Evolutionary conservation across 2,888 invertebrate species (phyloP), one percentile per base, ranked within the genome.

Genomic region (Metellina segmentata): DNA sequence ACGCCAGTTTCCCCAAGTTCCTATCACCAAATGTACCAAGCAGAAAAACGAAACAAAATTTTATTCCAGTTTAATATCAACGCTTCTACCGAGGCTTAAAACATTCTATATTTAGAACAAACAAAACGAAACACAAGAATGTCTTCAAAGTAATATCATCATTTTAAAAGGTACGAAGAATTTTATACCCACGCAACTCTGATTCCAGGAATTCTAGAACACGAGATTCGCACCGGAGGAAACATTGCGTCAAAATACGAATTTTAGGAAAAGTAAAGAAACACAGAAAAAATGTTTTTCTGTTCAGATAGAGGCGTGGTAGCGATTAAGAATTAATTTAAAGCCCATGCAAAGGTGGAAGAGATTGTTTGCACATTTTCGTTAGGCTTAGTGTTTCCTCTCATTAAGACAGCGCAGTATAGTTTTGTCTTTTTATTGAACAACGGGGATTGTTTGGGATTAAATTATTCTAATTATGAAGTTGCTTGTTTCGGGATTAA

Each of bases 321-420:
- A 74, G 16, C 53, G 74, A 72, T 83, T 83, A 83, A 83, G 53
- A 74, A 61, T 48, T 69, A 70, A 81, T 71, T 70, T 70, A 70
- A 48, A 19, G n/a, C 13, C n/a, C n/a, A 61, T 6, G 20, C 11
- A 79, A 20, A 34, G 9, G 5, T 4, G 34, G 13, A 79, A 79
- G 20, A 79, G 52, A 79, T 52, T 19, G 53, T 79, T 53, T 20
- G 34, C 52, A 79, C 53, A 53, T 53, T 79, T 79, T 79, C 53
- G 79, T 48, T 61, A 20, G 61, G 53, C 13, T 79, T 20, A 79
- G 13, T 13, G 53, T 7, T 34, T 20, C 6, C 34, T 53, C 34
- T 53, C 52, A 53, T 61, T 79, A 79, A 19, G 9, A 13, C 7
- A 19, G 78, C 34, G 19, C 52, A 34, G 19, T 20, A 34, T 79